Conservation (phyloP, 2,113 vertebrate species). For the Hipposideros armiger region DNA sequence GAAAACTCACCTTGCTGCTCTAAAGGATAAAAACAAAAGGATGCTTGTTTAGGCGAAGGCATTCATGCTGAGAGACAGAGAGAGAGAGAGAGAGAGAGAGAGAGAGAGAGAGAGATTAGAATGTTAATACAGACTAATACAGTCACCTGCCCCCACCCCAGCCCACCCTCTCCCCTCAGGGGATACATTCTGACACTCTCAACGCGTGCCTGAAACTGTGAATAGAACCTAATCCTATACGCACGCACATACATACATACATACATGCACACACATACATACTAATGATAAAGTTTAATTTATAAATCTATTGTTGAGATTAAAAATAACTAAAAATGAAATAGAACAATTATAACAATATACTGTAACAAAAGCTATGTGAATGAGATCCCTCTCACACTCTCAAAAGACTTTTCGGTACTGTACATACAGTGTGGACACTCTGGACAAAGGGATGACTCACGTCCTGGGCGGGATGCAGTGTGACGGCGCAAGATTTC, state of each 20-base stretch:
- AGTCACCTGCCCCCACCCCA: no score
- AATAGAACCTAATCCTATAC: not conserved
- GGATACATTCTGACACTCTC: not conserved
- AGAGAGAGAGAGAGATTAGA: not conserved
- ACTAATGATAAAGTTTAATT: not conserved
- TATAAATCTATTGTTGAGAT: not conserved
- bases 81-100: rapidly evolving
- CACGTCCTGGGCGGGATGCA: not conserved
- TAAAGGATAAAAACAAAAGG: not conserved
- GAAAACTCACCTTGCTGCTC: not conserved
- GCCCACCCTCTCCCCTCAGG: not conserved
- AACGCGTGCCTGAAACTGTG: not conserved
- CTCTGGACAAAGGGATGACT: not conserved
- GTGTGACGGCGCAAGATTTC: not conserved
- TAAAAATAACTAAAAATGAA: not conserved
- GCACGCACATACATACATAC: not conserved
- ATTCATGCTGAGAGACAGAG: not conserved
- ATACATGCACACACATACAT: not conserved
- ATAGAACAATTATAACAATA: not conserved
- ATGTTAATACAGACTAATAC: not conserved
- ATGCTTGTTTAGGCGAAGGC: not conserved
- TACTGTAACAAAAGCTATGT: not conserved
- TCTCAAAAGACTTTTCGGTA: not conserved
- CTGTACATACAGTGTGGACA: not conserved
- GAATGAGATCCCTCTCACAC: not conserved